Conservation (phyloP, 2,797 vertebrate genomes). For the Neosalanx taihuensis region DNA sequence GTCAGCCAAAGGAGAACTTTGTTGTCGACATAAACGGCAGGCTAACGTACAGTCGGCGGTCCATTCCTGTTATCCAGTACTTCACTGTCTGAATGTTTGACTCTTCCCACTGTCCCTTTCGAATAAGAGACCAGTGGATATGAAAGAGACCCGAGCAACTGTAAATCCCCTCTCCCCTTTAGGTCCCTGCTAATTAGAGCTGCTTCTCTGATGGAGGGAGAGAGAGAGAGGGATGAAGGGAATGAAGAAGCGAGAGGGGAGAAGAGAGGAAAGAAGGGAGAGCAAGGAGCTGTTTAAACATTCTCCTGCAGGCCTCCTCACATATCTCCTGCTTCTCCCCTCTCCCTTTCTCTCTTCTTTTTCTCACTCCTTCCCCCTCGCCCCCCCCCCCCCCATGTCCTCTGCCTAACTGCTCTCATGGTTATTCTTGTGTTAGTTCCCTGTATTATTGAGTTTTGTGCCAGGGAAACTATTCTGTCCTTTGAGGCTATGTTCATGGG, state of each 20-base stretch:
- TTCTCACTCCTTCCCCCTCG: background rate
- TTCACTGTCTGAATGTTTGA: conserved; percentile 9
- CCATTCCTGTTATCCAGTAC: background rate
- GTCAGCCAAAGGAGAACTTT: conserved; percentile 19
- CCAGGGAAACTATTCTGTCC: background rate
- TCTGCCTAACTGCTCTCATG: background rate
- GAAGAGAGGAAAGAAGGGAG: too few species aligned
- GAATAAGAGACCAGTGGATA: conserved; percentile 12
- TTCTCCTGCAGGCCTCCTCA: conserved; percentile 9
- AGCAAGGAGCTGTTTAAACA: background rate
- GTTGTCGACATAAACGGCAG: conserved; percentile 8
- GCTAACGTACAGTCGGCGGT: background rate
- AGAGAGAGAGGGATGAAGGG: too few species aligned
- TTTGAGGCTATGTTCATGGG: conserved; percentile 19
- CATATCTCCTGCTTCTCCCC: background rate
- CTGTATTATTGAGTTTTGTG: conserved; percentile 20
- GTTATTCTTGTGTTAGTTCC: conserved; percentile 1
- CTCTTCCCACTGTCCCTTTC: background rate
- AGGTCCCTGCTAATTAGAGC: conserved; percentile 27
- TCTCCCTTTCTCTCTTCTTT: background rate
- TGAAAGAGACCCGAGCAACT: conserved; percentile 3
- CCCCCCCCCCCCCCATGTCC: conserved; percentile 1
- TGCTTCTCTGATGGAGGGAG: conserved; percentile 9
- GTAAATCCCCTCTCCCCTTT: conserved; percentile 17
- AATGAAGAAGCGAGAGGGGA: too few species aligned